A percentile compares a stretch with the other conserved stretches of the same genome.
Evolutionary conservation across 2,888 invertebrate genomes (phyloP).

Genomic region (Heliconius ethilla): DNA sequence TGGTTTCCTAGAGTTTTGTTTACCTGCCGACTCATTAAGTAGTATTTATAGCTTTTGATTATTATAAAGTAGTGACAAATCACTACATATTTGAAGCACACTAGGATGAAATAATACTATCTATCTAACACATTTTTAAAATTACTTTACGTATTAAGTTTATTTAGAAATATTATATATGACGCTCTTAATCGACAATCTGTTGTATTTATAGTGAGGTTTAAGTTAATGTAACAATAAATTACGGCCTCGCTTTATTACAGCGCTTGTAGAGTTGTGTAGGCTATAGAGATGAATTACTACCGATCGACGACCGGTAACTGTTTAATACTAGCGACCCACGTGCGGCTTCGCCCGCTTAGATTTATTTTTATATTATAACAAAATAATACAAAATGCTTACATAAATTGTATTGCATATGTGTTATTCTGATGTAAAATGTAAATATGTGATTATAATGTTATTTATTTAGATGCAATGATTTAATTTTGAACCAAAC

Average conservation of each 20-base stretch:
- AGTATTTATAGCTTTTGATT: not conserved
- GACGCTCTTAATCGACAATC: not conserved
- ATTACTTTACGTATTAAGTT: not conserved
- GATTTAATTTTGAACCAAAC: not conserved
- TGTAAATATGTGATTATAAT: not conserved
- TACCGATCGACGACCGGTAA: conserved; percentile 4
- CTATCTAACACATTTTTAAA: too few species aligned
- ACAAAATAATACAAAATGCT: too few species aligned
- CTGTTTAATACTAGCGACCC: not conserved
- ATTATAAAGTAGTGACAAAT: not conserved
- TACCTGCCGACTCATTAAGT: not conserved
- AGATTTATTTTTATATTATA: too few species aligned
- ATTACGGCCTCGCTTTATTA: conserved; percentile 1
- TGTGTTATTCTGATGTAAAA: too few species aligned
- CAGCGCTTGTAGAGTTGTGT: not conserved
- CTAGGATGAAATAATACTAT: too few species aligned
- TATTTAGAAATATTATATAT: not conserved
- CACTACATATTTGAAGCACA: not conserved
- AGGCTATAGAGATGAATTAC: conserved; percentile 1
- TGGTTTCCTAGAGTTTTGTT: not conserved
- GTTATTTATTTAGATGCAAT: not conserved
- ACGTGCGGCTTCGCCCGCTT: too few species aligned
- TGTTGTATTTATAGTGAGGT: conserved; percentile 9
- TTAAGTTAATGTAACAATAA: conserved; percentile 9
- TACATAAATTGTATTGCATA: too few species aligned